These are phyloP conservation scores for Rhysida immarginata DNA, from an alignment of 1,140 invertebrate species.

Conservation along the genomic window DNA sequence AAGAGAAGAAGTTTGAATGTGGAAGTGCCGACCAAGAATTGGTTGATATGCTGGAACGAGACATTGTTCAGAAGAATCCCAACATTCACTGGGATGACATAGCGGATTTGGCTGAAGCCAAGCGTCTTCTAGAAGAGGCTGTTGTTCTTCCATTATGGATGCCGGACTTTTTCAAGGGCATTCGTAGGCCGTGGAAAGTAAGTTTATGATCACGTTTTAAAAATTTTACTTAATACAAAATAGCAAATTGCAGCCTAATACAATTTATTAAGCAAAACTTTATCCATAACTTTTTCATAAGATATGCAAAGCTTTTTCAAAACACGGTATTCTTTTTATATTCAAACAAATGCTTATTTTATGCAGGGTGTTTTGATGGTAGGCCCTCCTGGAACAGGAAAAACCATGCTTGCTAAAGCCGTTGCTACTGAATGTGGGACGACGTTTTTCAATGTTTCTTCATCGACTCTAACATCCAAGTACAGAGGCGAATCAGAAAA, in stretches of 20 bases:
- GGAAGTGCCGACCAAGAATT: constrained; percentile 78
- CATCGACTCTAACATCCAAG: constrained; percentile 92
- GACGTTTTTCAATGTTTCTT: constrained; percentile 98
- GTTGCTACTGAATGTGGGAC: constrained; percentile 98
- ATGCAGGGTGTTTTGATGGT: constrained; percentile 80
- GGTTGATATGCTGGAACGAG: constrained; percentile 87
- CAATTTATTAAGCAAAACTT: too few relatives aligned
- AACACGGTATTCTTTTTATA: background rate
- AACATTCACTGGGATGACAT: constrained; percentile 97
- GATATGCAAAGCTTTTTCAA: too few relatives aligned
- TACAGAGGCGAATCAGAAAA: constrained; percentile 98
- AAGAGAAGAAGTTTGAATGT: constrained; percentile 80
- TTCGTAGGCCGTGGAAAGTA: constrained; percentile 70
- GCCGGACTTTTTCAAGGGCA: constrained; percentile 97
- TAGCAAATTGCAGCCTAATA: too few relatives aligned
- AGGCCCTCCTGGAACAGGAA: constrained; percentile 93
- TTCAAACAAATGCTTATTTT: background rate
- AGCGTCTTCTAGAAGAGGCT: constrained; percentile 88
- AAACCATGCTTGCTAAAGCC: constrained; percentile 98
- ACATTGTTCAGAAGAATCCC: constrained; percentile 95
- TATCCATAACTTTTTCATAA: too few relatives aligned
- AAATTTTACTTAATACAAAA: too few relatives aligned
- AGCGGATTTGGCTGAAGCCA: constrained; percentile 88
- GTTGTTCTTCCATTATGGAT: constrained; percentile 96
- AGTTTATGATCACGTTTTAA: background rate